phyloP scores from a whole-genome alignment of 2,113 vertebrate species.

The Chlorocebus sabaeus region DNA sequence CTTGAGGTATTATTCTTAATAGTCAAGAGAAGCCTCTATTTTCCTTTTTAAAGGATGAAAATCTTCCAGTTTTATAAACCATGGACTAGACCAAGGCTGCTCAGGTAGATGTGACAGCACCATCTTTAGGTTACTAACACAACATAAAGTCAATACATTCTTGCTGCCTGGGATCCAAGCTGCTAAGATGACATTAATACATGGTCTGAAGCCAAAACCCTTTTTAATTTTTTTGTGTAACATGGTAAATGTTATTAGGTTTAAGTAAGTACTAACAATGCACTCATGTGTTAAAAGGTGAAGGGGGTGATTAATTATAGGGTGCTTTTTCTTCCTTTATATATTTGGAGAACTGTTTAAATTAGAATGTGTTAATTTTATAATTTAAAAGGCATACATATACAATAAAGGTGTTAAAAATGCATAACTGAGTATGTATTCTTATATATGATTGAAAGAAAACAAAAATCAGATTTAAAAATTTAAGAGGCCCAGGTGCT shows the following conservation, averaged over 20 bases:
- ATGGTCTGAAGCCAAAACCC: background rate
- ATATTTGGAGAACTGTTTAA: background rate
- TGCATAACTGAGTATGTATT: background rate
- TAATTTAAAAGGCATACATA: conserved; percentile 13
- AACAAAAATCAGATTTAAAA: background rate
- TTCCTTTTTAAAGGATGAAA: background rate
- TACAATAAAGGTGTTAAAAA: background rate
- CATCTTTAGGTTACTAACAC: background rate
- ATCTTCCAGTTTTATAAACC: background rate
- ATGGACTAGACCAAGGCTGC: background rate
- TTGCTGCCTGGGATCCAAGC: background rate
- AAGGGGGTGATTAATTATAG: background rate
- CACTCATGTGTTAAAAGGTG: background rate
- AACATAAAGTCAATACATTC: background rate
- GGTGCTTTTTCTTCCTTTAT: conserved; percentile 2
- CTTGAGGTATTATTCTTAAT: conserved; percentile 35
- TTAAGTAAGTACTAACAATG: conserved; percentile 23
- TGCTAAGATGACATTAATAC: background rate
- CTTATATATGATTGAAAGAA: background rate
- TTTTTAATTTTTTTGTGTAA: background rate
- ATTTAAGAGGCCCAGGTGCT: background rate
- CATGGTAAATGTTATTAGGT: background rate
- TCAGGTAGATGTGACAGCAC: background rate
- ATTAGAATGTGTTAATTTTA: conserved; percentile 14
- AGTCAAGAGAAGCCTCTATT: background rate